A percentile compares a stretch with the other conserved stretches of the same genome.
These are phyloP conservation scores for Cyrtodaria siliqua DNA, from an alignment of 2,888 invertebrate species.

Conservation along the genomic window DNA sequence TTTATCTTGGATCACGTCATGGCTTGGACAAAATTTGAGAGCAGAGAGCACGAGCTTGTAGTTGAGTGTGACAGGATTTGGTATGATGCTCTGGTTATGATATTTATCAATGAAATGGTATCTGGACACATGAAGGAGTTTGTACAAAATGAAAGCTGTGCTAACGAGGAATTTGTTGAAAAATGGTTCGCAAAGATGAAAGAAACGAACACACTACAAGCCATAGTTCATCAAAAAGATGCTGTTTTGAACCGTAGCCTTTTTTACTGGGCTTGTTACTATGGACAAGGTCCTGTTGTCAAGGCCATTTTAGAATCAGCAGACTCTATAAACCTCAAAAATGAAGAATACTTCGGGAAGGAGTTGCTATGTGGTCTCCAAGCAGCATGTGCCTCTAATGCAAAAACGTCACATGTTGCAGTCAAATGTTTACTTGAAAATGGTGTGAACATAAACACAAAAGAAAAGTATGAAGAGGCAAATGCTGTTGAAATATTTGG, in stretches of 20 bases:
- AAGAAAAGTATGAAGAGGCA: constrained; percentile 43
- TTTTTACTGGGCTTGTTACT: constrained; percentile 62
- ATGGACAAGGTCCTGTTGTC: constrained; percentile 54
- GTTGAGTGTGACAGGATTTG: constrained; percentile 4
- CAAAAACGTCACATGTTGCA: constrained; percentile 25
- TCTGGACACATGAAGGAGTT: constrained; percentile 49
- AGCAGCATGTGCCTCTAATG: constrained; percentile 50
- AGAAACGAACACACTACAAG: constrained; percentile 50
- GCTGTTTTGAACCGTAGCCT: constrained; percentile 43
- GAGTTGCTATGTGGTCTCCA: constrained; percentile 45
- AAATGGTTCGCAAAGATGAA: constrained; percentile 52
- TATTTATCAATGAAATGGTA: constrained; percentile 54
- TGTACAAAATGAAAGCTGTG: constrained; percentile 47
- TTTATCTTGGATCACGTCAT: constrained; percentile 50
- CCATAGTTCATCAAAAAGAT: constrained; percentile 52
- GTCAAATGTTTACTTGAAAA: constrained; percentile 45
- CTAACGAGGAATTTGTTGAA: constrained; percentile 47
- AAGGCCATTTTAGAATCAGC: constrained; percentile 37
- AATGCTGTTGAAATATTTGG: constrained; percentile 35
- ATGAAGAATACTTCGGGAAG: constrained; percentile 54
- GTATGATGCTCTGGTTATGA: constrained; percentile 30
- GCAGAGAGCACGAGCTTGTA: constrained; percentile 7
- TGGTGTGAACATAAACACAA: constrained; percentile 36
- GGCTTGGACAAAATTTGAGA: constrained; percentile 7
- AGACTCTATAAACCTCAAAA: constrained; percentile 32